Conservation (phyloP, 1,140 invertebrate genomes). For the Drosophila novamexicana region DNA sequence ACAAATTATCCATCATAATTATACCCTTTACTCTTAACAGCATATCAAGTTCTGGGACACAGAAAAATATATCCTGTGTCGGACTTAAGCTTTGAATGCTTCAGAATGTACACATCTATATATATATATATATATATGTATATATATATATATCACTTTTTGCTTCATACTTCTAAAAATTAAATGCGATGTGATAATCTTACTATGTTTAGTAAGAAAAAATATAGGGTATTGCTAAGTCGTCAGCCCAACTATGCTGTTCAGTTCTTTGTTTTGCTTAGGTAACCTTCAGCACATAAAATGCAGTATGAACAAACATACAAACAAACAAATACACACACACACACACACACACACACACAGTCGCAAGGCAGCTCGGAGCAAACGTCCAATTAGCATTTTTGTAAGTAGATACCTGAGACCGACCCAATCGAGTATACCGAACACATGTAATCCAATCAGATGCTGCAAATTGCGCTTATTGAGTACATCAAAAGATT, state of each 20-base stretch:
- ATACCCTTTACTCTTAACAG: too few relatives aligned
- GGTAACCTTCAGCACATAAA: conserved; percentile 12
- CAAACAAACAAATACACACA: not conserved
- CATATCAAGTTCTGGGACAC: too few relatives aligned
- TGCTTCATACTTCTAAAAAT: too few relatives aligned
- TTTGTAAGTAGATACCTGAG: conserved; percentile 48
- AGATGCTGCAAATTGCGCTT: conserved; percentile 64
- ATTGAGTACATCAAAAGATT: conserved; percentile 64
- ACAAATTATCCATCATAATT: too few relatives aligned
- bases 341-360: not conserved
- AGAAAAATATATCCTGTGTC: too few relatives aligned
- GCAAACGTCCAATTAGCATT: conserved; percentile 59
- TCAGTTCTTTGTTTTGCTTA: conserved; percentile 10
- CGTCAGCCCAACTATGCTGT: not conserved
- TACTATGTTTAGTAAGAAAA: too few relatives aligned
- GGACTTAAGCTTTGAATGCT: too few relatives aligned
- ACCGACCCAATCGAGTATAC: not conserved
- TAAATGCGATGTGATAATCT: too few relatives aligned
- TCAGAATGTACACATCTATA: too few relatives aligned
- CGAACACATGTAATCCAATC: conserved; percentile 66
- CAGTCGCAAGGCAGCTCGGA: not conserved
- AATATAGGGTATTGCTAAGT: not conserved
- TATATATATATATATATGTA: too few relatives aligned
- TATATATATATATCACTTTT: too few relatives aligned
- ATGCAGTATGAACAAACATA: not conserved